Evolutionary conservation across 2,797 vertebrate species (phyloP).

Genomic region (Oryzias dopingdopingensis): DNA sequence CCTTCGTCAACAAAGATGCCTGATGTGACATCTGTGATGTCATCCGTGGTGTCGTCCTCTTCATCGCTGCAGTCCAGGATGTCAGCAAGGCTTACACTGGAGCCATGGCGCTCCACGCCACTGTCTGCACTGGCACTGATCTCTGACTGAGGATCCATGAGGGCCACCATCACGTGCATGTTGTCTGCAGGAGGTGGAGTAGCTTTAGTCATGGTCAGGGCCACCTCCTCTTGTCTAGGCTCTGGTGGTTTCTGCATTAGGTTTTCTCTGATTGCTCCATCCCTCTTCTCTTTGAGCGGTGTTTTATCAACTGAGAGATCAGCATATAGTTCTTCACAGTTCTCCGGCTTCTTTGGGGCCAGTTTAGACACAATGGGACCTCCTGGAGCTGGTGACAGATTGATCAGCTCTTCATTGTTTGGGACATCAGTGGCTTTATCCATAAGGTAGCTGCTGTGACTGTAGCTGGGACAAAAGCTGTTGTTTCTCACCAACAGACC

Average conservation of each 20-base stretch:
- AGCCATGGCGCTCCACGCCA: constrained; percentile 67
- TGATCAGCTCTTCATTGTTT: constrained; percentile 66
- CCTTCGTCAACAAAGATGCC: constrained; percentile 81
- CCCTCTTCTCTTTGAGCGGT: constrained; percentile 40
- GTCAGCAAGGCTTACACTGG: constrained; percentile 74
- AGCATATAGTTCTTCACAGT: constrained; percentile 54
- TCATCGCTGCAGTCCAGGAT: constrained; percentile 80
- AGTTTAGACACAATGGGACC: constrained; percentile 68
- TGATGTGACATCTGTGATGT: constrained; percentile 82
- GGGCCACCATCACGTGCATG: constrained; percentile 52
- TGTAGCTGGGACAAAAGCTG: constrained; percentile 56
- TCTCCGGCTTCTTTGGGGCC: constrained; percentile 36
- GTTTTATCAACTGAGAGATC: constrained; percentile 43
- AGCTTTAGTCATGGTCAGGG: constrained; percentile 22
- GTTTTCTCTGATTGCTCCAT: constrained; percentile 50
- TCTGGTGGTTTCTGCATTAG: constrained; percentile 44
- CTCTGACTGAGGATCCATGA: constrained; percentile 68
- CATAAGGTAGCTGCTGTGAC: constrained; percentile 59
- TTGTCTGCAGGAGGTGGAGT: constrained; percentile 57
- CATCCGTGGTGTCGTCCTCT: constrained; percentile 78
- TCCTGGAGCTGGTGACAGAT: constrained; percentile 67
- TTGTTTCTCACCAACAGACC: constrained; percentile 75
- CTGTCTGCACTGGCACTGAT: constrained; percentile 47
- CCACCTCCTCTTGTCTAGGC: constrained; percentile 51
- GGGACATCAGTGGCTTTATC: constrained; percentile 64